Evolutionary conservation across 1,140 invertebrate species (phyloP), one percentile per base, ranked within the genome.

Genomic region (Drosophila varians): DNA sequence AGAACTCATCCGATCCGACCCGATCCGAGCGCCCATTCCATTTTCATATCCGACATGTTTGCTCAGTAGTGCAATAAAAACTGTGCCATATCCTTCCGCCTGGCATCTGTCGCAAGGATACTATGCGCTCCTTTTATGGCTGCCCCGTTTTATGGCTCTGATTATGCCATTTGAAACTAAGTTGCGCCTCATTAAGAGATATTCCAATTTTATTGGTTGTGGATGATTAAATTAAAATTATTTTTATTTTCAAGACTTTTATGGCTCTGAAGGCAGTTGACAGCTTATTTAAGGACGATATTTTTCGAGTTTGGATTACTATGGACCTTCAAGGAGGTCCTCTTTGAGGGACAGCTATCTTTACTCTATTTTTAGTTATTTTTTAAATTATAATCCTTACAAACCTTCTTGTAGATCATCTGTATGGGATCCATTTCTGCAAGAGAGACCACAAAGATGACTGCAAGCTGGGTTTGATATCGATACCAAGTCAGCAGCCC

Each of bases 141-240:
- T 25, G 26, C 56, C 26, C 26, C 28, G 36, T 86, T 83, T 84
- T 79, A 80, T 72, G 72, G 28, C 66, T 45, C 42, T 56, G 79
- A 84, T 84, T 79, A 86, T 76, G 48, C 61, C 58, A 60, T 43
- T 48, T 34, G 54, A 69, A 49, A 78, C 74, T 70, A 71, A 62
- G 78, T 83, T 79, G 79, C 46, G 75, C 52, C 60, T 72, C 79
- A 84, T 86, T 83, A 83, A 75, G 49, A 42, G 52, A 55, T 40
- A 56, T 21, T 14, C 4, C 42, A 19, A 34, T 65, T 82, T 80
- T 61, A 71, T 71, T 74, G 43, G 65, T 55, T 62, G 65, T 51
- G 70, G 34, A 14, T 49, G 40, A 46, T 72, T 55, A 49, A 62
- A 64, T 25, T 31, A 14, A 43, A 46, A 51, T 72, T 25, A 36